Percentiles rank a stretch among this genome's conserved stretches.
phyloP scores from a whole-genome alignment of 2,888 invertebrate genomes.

The Julus scanicus region DNA sequence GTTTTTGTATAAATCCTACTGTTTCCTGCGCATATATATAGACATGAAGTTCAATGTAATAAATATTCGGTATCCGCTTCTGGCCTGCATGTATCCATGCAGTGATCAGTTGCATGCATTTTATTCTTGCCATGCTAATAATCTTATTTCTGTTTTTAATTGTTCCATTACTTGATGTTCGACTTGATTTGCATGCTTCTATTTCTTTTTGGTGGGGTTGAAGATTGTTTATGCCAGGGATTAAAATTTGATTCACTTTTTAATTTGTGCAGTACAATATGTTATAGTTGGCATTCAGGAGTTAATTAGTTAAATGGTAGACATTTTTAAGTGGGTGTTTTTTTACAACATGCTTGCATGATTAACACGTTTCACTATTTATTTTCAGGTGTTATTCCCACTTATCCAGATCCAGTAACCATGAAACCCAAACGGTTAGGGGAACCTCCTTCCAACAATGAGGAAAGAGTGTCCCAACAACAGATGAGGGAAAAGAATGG shows the following conservation, averaged over 20 bases:
- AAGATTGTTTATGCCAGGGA: neutral
- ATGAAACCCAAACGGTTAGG: constrained; percentile 53
- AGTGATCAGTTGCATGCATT: neutral
- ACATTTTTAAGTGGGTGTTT: neutral
- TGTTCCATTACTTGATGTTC: neutral
- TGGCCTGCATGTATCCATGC: neutral
- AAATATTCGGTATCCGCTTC: neutral
- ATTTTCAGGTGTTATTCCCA: constrained; percentile 52
- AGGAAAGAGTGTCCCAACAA: constrained; percentile 25
- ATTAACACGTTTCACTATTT: neutral
- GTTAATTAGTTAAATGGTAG: neutral
- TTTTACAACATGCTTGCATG: neutral
- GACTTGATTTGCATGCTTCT: neutral
- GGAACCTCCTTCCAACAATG: constrained; percentile 49
- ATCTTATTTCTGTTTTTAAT: neutral
- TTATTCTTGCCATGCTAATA: neutral
- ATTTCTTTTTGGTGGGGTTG: neutral
- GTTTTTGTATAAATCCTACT: neutral
- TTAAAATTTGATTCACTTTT: neutral
- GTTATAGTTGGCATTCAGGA: neutral
- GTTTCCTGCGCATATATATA: neutral
- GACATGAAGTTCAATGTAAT: neutral
- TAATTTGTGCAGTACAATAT: neutral
- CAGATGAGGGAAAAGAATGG: constrained; percentile 46
- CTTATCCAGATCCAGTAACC: constrained; percentile 51